Conservation (phyloP, 2,797 vertebrate species). For the Eidolon dupreanum region DNA sequence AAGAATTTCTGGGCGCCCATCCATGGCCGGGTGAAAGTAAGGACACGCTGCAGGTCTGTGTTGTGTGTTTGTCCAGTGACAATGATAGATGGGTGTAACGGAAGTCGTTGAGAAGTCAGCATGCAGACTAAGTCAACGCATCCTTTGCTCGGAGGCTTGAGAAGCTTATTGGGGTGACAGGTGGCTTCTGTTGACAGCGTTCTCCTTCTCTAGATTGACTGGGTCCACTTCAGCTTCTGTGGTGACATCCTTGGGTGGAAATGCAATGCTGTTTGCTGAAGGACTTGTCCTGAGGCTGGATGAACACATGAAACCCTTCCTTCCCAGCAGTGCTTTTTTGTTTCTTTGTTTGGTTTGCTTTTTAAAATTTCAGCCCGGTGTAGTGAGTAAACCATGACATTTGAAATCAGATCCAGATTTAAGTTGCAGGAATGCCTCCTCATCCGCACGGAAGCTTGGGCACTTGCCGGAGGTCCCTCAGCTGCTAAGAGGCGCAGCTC, state of each 20-base stretch:
- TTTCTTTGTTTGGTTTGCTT: neutral
- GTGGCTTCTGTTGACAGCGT: neutral
- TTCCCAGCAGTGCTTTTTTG: neutral
- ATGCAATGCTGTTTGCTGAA: neutral
- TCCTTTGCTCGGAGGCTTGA: neutral
- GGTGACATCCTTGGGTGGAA: neutral
- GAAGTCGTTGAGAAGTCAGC: neutral
- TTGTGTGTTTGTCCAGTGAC: neutral
- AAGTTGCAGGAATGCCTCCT: neutral
- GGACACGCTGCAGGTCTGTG: neutral
- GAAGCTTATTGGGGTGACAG: neutral
- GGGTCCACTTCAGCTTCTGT: neutral
- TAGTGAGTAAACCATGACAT: neutral
- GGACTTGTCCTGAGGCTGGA: neutral
- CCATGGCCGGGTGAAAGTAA: neutral
- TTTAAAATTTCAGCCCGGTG: neutral
- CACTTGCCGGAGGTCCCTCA: neutral
- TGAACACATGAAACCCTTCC: neutral
- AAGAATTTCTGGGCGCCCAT: neutral
- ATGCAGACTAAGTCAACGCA: neutral
- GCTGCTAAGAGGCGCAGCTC: neutral
- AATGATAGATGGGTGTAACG: neutral
- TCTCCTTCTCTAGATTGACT: neutral
- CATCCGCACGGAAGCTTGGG: neutral
- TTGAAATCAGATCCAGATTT: neutral